These are phyloP conservation scores for Lasioglossum marginatum DNA, from an alignment of 2,888 invertebrate species.

Conservation along the genomic window DNA sequence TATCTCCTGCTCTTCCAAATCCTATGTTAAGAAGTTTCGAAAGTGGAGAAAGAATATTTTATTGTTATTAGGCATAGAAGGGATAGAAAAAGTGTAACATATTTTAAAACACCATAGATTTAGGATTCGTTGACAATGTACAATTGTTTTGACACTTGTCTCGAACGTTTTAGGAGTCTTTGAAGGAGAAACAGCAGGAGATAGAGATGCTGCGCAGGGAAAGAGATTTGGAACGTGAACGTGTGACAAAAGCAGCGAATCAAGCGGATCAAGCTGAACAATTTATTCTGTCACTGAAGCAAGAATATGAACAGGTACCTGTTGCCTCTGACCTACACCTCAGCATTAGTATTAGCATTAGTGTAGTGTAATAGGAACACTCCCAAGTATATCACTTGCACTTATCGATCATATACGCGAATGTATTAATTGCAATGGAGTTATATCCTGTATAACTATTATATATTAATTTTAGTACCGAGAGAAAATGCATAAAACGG, in stretches of 20 bases:
- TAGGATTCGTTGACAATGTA: neutral
- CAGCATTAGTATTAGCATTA: neutral
- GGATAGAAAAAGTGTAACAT: neutral
- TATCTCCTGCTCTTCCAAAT: slow-evolving; percentile 3
- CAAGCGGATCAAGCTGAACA: slow-evolving; percentile 92
- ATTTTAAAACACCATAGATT: neutral
- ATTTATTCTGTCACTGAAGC: slow-evolving; percentile 86
- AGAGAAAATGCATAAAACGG: slow-evolving; percentile 86
- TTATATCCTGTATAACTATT: neutral
- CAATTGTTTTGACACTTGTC: neutral
- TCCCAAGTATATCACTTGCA: neutral
- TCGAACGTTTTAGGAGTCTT: slow-evolving; percentile 89
- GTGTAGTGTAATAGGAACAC: neutral
- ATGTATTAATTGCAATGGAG: neutral
- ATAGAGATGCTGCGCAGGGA: slow-evolving; percentile 96
- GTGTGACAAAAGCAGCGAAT: slow-evolving; percentile 93
- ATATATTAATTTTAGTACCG: slow-evolving; percentile 83
- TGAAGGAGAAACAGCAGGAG: slow-evolving; percentile 97
- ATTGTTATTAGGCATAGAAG: neutral
- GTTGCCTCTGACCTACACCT: neutral
- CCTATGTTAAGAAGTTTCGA: neutral
- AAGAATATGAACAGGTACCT: slow-evolving; percentile 88
- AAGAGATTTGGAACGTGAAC: slow-evolving; percentile 94
- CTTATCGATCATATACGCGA: neutral
- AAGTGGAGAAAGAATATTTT: neutral